Evolutionary conservation across 2,113 vertebrate species (phyloP).

Genomic region (Canis aureus): DNA sequence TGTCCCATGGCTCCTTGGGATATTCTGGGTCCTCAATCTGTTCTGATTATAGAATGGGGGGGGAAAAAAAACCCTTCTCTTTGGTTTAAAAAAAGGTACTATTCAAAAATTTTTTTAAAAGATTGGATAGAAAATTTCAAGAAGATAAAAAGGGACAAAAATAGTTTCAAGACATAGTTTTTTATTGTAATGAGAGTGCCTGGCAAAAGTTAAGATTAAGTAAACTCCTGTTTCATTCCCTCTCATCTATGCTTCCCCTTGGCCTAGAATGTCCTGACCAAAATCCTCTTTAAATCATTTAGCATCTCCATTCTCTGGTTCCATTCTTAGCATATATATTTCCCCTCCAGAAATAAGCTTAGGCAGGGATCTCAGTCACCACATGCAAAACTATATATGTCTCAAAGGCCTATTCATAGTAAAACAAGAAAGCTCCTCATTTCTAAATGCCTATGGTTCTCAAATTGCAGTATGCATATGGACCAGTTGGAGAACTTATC

Average conservation of each 20-base stretch:
- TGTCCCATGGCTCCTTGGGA: background rate
- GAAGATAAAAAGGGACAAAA: constrained; percentile 1
- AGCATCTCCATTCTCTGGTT: background rate
- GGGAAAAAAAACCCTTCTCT: background rate
- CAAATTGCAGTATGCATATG: background rate
- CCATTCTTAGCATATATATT: background rate
- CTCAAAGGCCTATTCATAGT: background rate
- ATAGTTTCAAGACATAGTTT: background rate
- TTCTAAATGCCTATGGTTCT: background rate
- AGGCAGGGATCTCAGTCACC: background rate
- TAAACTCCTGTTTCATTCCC: background rate
- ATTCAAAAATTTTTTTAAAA: background rate
- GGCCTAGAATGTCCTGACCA: background rate
- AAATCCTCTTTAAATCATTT: background rate
- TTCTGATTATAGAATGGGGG: background rate
- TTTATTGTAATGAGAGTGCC: background rate
- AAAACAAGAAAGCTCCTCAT: background rate
- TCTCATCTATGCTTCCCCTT: background rate
- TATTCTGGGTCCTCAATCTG: background rate
- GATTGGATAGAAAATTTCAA: constrained; percentile 26
- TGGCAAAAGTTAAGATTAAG: background rate
- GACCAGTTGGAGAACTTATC: background rate
- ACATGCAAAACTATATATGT: background rate
- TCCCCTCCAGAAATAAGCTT: background rate
- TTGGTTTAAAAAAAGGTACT: constrained; percentile 9